phyloP scores from a whole-genome alignment of 2,797 vertebrate genomes.

The Heliangelus exortis region DNA sequence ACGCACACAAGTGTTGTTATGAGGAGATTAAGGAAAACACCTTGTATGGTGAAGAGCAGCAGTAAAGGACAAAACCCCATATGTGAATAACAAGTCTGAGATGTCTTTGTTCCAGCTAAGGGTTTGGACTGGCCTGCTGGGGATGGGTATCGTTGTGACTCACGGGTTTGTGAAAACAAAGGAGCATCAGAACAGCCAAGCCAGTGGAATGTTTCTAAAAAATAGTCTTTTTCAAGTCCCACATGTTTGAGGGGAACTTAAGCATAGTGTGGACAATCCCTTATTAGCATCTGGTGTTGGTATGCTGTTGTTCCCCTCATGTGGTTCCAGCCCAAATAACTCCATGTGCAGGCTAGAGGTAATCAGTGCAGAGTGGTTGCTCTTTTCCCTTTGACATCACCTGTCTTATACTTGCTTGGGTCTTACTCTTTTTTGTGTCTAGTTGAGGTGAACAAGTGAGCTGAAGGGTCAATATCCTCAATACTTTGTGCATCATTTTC shows the following conservation, averaged over 20 bases:
- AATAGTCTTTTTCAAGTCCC: not conserved
- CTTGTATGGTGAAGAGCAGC: not conserved
- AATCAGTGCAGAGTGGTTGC: not conserved
- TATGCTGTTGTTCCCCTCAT: not conserved
- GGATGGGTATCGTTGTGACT: not conserved
- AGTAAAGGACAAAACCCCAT: not conserved
- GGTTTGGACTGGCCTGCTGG: not conserved
- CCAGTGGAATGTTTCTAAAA: not conserved
- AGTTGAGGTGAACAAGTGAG: not conserved
- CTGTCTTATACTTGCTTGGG: not conserved
- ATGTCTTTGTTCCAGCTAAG: not conserved
- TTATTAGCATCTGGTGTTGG: not conserved
- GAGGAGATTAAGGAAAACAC: not conserved
- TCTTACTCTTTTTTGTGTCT: not conserved
- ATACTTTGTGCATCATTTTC: not conserved
- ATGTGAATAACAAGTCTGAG: not conserved
- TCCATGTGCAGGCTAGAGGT: not conserved
- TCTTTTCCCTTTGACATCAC: not conserved
- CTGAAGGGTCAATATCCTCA: not conserved
- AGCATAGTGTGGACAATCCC: not conserved
- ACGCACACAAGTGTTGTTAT: not conserved
- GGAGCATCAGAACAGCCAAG: not conserved
- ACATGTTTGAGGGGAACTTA: not conserved
- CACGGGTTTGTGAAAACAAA: not conserved
- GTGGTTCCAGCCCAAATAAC: not conserved